Evolutionary conservation across 2,888 invertebrate species (phyloP), one percentile per base, ranked within the genome.

Genomic region (Zootermopsis nevadensis): DNA sequence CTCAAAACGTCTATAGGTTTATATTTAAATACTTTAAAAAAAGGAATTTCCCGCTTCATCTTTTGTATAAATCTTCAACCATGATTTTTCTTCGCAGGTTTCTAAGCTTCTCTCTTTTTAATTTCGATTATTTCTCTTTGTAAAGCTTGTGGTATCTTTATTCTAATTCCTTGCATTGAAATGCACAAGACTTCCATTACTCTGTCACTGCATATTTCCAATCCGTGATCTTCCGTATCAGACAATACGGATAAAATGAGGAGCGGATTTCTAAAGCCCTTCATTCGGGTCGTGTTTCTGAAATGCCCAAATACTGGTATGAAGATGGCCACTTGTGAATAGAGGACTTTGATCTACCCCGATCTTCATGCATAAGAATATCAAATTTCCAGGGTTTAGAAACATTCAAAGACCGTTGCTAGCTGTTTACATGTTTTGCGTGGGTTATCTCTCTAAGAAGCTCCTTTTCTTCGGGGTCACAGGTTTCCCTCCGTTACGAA

Each of bases 71-170:
- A 60, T 76, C 66, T 66, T 66, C 35, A 79, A 38, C 79, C 79
- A 79, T 79, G 79, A 79, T 79, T 79, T 79, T 60, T 79, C 79
- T 79, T 60, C 77, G 55, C 27, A 79, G 79, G 66, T 79, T 79
- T 79, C 79, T 66, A 60, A 60, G 35, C 66, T n/a, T 66, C 38
- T 33, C 24, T 55, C 33, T 66, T 79, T 60, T 66, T 35, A 55
- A 55, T 60, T 66, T 55, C 35, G 60, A 79, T 79, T 79, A 35
- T 35, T 35, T 60, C 33, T 27, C 42, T 53, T 77, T 55, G 24
- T 77, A 48, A 66, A 66, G 79, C 60, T 24, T 79, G 66, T 79
- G 66, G 79, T 35, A 79, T 79, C 66, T 53, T 79, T 66, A 79
- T 79, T 79, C 35, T 79, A 60, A 79, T 77, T 55, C 77, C 55